phyloP scores from a whole-genome alignment of 2,797 vertebrate species.

The Myotis findleyi region DNA sequence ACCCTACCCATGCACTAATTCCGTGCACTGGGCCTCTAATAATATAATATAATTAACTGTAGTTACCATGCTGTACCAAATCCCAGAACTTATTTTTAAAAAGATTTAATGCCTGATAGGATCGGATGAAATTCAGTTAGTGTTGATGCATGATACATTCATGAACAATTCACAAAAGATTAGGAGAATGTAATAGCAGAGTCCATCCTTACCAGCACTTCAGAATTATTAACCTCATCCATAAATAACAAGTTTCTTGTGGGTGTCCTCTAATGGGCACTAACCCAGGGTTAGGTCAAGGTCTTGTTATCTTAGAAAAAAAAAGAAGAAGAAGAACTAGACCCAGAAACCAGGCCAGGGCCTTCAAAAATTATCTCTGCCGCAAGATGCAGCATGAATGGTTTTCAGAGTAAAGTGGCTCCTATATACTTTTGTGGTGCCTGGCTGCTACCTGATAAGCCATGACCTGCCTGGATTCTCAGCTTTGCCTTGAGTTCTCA shows the following conservation, averaged over 20 bases:
- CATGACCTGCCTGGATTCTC: background rate
- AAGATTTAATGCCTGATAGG: background rate
- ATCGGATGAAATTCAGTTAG: background rate
- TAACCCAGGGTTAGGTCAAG: background rate
- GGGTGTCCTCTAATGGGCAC: background rate
- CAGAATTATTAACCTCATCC: background rate
- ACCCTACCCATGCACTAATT: no score
- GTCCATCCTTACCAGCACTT: background rate
- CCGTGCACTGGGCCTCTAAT: no score
- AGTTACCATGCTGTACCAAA: background rate
- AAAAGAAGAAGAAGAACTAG: background rate
- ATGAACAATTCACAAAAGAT: background rate
- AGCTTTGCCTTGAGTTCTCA: background rate
- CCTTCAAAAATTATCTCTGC: background rate
- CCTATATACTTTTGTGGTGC: background rate
- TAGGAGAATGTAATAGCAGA: background rate
- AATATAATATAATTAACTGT: background rate
- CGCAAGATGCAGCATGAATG: background rate
- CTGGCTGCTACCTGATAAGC: background rate
- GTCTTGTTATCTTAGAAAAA: background rate
- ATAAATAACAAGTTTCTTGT: background rate
- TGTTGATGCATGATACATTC: background rate
- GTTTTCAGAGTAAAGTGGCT: background rate
- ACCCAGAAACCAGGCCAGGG: background rate
- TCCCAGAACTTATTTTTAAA: background rate